Base-by-base conservation (phyloP, 2,888 invertebrate genomes). In the Nomada fucata region DNA sequence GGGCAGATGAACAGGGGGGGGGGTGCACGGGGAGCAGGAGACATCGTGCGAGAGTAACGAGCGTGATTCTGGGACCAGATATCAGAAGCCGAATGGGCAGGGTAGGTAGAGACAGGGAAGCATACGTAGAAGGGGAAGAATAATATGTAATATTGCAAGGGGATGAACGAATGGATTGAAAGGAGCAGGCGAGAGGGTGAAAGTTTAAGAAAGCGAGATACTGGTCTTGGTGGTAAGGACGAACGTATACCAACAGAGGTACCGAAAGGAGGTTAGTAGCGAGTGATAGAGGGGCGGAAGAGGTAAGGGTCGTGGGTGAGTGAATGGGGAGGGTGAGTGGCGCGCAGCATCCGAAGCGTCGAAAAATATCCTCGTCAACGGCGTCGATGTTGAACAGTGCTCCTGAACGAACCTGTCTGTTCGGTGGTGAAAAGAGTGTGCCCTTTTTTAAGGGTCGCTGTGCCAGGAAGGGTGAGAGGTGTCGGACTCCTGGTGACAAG, bases 291-390 rank as follows among this genome's bases (percentile, higher is more conserved):
- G 50, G 53, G 44, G 47, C 29, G 57, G 82, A 47, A 11, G 60
- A 47, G 60, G 29, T 70, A 2, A 36, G 15, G 64, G 53, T 55
- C 53, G 50, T 36, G 71, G 76, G 55, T 23, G 73, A 42, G 53
- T 63, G n/a, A 47, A 61, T 52, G 23, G 73, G 52, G 59, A 60
- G 71, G 65, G 63, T 26, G 85, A 61, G 81, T 20, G 64, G 60
- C 63, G 86, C 82, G 82, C 71, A 74, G 64, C 67, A 77, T 77
- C 79, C 79, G 63, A 77, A 18, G 42, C 59, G n/a, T 70, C 78
- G 50, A 42, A 47, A 59, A 52, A 80, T 81, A 63, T 59, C 55
- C 70, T 68, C 65, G 47, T 61, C 47, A 26, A 57, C 55, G 42
- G 55, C 44, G 71, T 69, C 64, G 67, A 71, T 26, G 64, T 72